Evolutionary conservation across 2,888 invertebrate species (phyloP).

Genomic region (Trimorus sp.): DNA sequence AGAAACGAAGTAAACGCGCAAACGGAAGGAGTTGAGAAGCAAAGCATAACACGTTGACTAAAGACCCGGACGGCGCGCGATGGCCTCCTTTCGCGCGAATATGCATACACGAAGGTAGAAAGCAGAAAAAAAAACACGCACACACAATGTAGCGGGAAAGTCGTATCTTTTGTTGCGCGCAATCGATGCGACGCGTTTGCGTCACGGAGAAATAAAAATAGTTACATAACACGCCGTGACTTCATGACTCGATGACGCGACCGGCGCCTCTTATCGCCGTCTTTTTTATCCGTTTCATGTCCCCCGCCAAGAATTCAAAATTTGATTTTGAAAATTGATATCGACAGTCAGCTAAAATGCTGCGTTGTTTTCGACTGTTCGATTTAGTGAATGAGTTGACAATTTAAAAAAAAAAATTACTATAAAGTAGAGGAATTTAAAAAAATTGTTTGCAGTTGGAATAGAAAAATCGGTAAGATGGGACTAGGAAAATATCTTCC

Average conservation of each 20-base stretch:
- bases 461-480: too few relatives aligned
- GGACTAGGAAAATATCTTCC: too few relatives aligned
- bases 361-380: too few relatives aligned
- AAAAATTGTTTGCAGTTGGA: too few relatives aligned
- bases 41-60: conserved; percentile 65
- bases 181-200: conserved; percentile 56
- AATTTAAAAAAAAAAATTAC: too few relatives aligned
- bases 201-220: conserved; percentile 58
- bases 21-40: conserved; percentile 65
- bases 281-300: conserved; percentile 25
- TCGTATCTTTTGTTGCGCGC: conserved; percentile 50
- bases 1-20: conserved; percentile 59
- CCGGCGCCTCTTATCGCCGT: conserved; percentile 18
- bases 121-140: conserved; percentile 46
- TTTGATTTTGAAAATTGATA: background rate
- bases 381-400: too few relatives aligned
- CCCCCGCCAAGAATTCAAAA: conserved; percentile 6
- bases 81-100: conserved; percentile 64
- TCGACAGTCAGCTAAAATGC: too few relatives aligned
- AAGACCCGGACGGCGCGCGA: conserved; percentile 45
- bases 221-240: conserved; percentile 34
- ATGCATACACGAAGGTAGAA: conserved; percentile 59
- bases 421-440: too few relatives aligned
- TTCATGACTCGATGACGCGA: conserved; percentile 3
- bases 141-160: conserved; percentile 57